Percentiles rank a stretch among this genome's conserved stretches.
Conservation (phyloP, 2,888 invertebrate species). For the Cenopis cana region DNA sequence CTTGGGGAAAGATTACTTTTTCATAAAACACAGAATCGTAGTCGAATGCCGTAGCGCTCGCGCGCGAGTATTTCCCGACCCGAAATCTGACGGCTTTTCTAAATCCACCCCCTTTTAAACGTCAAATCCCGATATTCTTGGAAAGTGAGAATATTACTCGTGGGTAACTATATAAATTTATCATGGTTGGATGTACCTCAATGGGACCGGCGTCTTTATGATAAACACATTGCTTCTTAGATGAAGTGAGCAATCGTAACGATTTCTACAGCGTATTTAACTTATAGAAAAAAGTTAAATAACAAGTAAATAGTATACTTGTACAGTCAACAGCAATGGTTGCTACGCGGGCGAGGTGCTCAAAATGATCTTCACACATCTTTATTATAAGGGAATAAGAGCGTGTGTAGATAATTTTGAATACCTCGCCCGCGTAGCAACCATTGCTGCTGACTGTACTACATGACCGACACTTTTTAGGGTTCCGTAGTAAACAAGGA, state of each 20-base stretch:
- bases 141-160: conserved; percentile 48
- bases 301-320: no score
- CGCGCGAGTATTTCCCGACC: conserved; percentile 54
- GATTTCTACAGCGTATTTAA: not conserved
- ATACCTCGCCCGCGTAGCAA: no score
- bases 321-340: no score
- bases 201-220: no score
- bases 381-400: no score
- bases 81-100: conserved; percentile 55
- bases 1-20: no score
- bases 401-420: no score
- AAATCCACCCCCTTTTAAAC: conserved; percentile 53
- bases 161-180: conserved; percentile 39
- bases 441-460: no score
- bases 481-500: no score
- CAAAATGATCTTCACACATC: no score
- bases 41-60: conserved; percentile 50
- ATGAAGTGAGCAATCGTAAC: conserved; percentile 30
- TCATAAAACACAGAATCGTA: conserved; percentile 42
- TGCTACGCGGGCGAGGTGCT: no score
- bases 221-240: conserved; percentile 37
- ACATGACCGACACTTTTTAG: no score
- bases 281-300: not conserved
- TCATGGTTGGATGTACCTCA: conserved; percentile 38
- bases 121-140: conserved; percentile 54